These are phyloP conservation scores for Rhinogobius similis DNA, from an alignment of 2,113 vertebrate genomes.

Conservation along the genomic window DNA sequence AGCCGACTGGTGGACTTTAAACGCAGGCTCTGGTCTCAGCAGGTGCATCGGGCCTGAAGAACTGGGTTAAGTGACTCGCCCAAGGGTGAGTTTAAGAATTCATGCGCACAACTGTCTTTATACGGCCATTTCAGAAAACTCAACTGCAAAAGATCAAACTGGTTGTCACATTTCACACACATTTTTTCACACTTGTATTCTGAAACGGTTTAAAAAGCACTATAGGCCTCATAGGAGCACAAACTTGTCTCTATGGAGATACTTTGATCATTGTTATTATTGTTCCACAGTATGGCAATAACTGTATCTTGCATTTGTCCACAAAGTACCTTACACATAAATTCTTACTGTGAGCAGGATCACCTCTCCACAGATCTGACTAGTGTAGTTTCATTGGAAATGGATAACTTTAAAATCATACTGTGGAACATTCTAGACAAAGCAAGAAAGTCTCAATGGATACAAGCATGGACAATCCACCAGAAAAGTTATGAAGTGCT, in stretches of 20 bases:
- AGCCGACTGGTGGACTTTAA: constrained; percentile 33
- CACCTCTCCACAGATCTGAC: too few species aligned
- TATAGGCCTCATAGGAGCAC: too few species aligned
- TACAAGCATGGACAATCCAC: too few species aligned
- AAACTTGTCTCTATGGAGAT: background rate
- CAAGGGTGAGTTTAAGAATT: constrained; percentile 8
- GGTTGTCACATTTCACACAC: background rate
- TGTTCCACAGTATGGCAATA: too few species aligned
- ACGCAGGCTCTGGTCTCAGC: constrained; percentile 18
- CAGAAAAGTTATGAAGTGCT: too few species aligned
- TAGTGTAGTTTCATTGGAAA: too few species aligned
- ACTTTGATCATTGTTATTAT: background rate
- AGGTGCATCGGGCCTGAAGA: constrained; percentile 29
- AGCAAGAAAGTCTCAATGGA: too few species aligned
- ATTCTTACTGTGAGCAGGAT: too few species aligned
- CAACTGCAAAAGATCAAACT: background rate
- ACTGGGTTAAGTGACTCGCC: constrained; percentile 40
- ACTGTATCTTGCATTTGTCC: too few species aligned
- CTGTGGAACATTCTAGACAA: too few species aligned
- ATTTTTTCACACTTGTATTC: background rate
- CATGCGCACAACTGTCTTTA: constrained; percentile 1
- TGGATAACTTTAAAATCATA: too few species aligned
- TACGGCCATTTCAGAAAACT: background rate
- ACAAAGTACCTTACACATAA: too few species aligned
- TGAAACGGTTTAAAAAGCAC: background rate